Evolutionary conservation across 2,797 vertebrate genomes (phyloP), one percentile per base, ranked within the genome.

Genomic region (Poecilia velifera): DNA sequence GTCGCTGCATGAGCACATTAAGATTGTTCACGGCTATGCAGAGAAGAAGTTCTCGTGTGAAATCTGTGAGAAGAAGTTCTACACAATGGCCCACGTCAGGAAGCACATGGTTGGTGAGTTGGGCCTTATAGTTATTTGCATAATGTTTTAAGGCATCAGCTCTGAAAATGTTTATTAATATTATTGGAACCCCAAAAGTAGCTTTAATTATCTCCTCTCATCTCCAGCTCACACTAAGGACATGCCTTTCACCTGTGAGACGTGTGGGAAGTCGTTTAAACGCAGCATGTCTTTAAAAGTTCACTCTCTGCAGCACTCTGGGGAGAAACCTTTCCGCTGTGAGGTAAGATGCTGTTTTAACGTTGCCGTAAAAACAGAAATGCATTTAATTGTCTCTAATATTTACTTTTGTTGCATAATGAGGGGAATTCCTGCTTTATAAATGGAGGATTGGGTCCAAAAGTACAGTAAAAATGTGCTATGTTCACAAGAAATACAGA

Each of bases 181-280:
- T 51, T 62, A 12, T 46, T 31, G 20, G 16, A 55, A 41, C 14
- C 39, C 14, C 3, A 25, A 68, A 25, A 70, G 13, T 43, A n/a
- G 39, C 4, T n/a, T 73, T 73, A 36, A 53, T 36, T 57, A 16
- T 39, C 25, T 43, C 28, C 16, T 6, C 14, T 80, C 51, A 9
- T 12, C 6, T 34, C 1, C 94, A 99, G 98, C 98, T 90, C 98
- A 99, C 94, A 99, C 98, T 0, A 99, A 99, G 94, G 98, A 99
- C 93, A 99, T 99, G 98, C 98, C 98, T 0, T 99, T 99, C 84
- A 99, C 98, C 72, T 99, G 98, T 87, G 98, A 99, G 94, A 99
- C 98, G 22, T 99, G 98, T 91, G 98, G 98, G 49, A 99, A 99
- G 85, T 99, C 98, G 0, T 99, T 99, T 88, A 99, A 99, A 87